Conservation (phyloP, 2,797 vertebrate species). For the Gymnothorax reevesii region DNA sequence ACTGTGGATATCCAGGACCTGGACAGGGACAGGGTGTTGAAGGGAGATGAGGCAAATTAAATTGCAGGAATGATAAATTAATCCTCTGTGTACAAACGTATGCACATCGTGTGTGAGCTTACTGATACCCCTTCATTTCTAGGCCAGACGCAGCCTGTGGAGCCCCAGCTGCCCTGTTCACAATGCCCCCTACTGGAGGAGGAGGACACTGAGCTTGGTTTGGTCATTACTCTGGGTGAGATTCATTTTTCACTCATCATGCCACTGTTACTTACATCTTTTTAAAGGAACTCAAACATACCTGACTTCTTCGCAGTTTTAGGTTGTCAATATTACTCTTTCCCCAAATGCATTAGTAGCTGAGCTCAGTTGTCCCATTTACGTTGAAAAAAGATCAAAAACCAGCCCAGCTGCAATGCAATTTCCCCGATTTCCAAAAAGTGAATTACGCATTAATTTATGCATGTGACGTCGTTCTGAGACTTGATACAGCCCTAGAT, state of each 20-base stretch:
- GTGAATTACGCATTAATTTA: too few species aligned
- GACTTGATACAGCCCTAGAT: too few species aligned
- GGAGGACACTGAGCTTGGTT: slow-evolving; percentile 64
- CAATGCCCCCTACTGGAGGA: slow-evolving; percentile 36
- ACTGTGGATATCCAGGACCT: background rate
- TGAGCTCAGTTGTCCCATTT: too few species aligned
- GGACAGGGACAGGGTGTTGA: background rate
- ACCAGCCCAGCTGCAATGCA: too few species aligned
- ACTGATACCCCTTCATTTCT: background rate
- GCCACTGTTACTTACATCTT: background rate
- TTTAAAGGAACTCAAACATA: too few species aligned
- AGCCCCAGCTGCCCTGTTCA: slow-evolving; percentile 19
- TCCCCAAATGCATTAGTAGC: too few species aligned
- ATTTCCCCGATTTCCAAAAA: too few species aligned
- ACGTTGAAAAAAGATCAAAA: too few species aligned
- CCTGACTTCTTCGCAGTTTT: too few species aligned
- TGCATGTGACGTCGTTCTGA: too few species aligned
- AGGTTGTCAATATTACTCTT: too few species aligned
- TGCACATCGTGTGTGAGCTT: background rate
- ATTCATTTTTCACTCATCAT: background rate
- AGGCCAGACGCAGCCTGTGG: slow-evolving; percentile 39
- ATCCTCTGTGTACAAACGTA: background rate
- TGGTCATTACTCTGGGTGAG: slow-evolving; percentile 71
- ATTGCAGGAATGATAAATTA: background rate
- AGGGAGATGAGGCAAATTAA: background rate